Base-by-base conservation (phyloP, 2,797 vertebrate genomes). In the Chelidonichthys spinosus region DNA sequence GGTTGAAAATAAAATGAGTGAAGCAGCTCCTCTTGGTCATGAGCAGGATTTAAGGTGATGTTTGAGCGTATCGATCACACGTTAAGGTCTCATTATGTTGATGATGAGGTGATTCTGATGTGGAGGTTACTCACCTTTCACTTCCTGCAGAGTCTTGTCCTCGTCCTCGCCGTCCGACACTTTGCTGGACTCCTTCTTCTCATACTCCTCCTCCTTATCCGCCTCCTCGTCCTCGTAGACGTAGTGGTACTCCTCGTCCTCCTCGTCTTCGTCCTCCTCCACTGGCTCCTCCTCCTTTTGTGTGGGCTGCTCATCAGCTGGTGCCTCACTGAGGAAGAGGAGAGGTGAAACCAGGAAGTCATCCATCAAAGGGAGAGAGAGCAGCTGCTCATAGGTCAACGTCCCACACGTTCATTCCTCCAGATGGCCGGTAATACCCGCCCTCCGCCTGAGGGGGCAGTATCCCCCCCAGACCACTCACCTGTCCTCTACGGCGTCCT, bases 111-210 rank as follows among this genome's bases (percentile, higher is more conserved):
- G 25, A 25, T 25, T 25, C 25, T 25, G 25, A 25, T 25, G 25
- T 25, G 25, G 25, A 25, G 25, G 25, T 35, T 55, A 81, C 90
- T 92, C 93, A 99, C 98, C 96, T 96, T 97, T 97, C 63, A 97
- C 95, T n/a, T 99, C 96, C 91, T 96, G 87, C 87, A 93, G 76
- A 90, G 92, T 94, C 87, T 96, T 95, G 46, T 96, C 96, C 0
- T 94, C 90, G 2, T 90, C 81, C 10, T 90, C 85, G 65, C 85
- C 92, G 3, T 95, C 92, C 0, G 77, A 87, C 68, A 90, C 78
- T 71, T 81, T 84, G 55, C 59, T 88, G 40, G 89, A 91, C 7
- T 95, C 94, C 0, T 93, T 94, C 84, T 95, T 94, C 15, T 94
- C 94, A 3, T 94, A 94, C 25, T 95, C 95, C 0, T 94, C 95